phyloP scores from a whole-genome alignment of 1,140 invertebrate genomes.

The Bombus vancouverensis region DNA sequence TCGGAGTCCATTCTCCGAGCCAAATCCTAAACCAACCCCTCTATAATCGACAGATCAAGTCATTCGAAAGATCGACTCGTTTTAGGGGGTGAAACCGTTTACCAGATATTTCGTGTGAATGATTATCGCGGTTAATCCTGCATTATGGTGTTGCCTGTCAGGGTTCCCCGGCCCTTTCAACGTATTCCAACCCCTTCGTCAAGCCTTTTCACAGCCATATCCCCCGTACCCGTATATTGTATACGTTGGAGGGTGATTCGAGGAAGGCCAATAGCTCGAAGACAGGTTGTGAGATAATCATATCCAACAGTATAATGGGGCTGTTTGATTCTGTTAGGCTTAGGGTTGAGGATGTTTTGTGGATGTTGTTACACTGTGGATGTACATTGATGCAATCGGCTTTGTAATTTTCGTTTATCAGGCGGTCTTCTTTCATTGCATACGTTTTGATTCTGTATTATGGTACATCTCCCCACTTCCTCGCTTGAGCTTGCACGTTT shows the following conservation, averaged over 20 bases:
- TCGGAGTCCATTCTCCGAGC: constrained; percentile 4
- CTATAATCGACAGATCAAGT: constrained; percentile 42
- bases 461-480: no score
- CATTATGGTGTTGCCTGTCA: constrained; percentile 55
- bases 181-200: constrained; percentile 57
- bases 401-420: no score
- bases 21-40: constrained; percentile 36
- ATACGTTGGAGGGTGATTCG: background rate
- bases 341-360: no score
- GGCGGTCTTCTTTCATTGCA: no score
- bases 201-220: constrained; percentile 32
- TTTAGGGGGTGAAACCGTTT: constrained; percentile 51
- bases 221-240: background rate
- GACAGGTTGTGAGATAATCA: background rate
- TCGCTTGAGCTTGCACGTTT: no score
- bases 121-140: constrained; percentile 65
- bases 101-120: constrained; percentile 53
- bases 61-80: constrained; percentile 43
- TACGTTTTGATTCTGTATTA: no score
- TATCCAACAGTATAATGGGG: no score
- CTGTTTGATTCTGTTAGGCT: no score
- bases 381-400: no score
- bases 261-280: background rate
- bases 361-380: no score
- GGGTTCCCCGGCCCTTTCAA: constrained; percentile 38